Evolutionary conservation across 2,888 invertebrate genomes (phyloP).

Genomic region (Phorcus lineatus): DNA sequence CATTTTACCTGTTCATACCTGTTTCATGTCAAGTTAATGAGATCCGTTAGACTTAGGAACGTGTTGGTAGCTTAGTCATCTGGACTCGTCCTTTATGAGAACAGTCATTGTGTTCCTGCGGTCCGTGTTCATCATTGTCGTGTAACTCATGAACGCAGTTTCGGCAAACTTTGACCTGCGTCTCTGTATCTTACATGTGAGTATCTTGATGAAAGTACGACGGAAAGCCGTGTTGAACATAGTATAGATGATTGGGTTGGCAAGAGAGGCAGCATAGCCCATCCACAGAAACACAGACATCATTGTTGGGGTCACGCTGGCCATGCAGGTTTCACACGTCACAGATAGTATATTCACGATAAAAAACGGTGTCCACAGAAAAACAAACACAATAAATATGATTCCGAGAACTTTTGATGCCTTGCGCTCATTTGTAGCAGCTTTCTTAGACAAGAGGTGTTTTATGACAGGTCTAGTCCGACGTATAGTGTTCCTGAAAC

Average conservation of each 20-base stretch:
- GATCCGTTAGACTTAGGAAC: background rate
- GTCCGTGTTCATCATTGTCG: conserved; percentile 53
- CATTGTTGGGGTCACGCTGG: conserved; percentile 57
- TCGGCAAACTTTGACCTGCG: conserved; percentile 44
- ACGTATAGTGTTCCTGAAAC: conserved; percentile 43
- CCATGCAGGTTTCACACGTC: conserved; percentile 62
- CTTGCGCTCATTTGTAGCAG: conserved; percentile 72
- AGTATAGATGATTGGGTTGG: conserved; percentile 75
- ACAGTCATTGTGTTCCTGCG: conserved; percentile 62
- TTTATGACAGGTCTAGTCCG: conserved; percentile 36
- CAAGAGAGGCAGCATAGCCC: conserved; percentile 73
- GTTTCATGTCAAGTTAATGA: background rate
- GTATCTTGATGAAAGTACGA: conserved; percentile 68
- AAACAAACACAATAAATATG: conserved; percentile 74
- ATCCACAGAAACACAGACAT: conserved; percentile 73
- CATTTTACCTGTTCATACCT: no score
- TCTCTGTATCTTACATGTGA: conserved; percentile 63
- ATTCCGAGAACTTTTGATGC: conserved; percentile 75
- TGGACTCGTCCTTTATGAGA: conserved; percentile 45
- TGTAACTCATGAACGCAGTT: conserved; percentile 42
- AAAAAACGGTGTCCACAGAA: conserved; percentile 75
- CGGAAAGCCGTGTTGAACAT: conserved; percentile 75
- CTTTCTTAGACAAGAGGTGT: conserved; percentile 60
- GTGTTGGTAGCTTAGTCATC: conserved; percentile 20
- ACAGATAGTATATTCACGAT: conserved; percentile 70